Conservation (phyloP, 2,797 vertebrate species). For the Hybognathus amarus region DNA sequence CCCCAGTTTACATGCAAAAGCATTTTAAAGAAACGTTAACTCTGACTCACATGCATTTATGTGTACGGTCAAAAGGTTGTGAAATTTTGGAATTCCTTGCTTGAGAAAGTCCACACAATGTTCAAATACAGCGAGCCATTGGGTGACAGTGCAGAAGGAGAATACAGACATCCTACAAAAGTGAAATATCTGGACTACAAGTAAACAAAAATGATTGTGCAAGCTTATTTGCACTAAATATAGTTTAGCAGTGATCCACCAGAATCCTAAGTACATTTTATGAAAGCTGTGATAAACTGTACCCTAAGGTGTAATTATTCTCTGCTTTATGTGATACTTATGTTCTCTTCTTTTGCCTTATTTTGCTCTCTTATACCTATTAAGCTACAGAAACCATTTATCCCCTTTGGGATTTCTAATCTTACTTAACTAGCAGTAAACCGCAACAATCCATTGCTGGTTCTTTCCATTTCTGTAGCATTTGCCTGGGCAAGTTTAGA, state of each 20-base stretch:
- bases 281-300: conserved; percentile 24
- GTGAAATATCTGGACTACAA: conserved; percentile 45
- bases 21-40: conserved; percentile 45
- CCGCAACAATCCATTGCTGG: conserved; percentile 20
- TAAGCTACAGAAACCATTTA: conserved; percentile 28
- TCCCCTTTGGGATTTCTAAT: conserved; percentile 26
- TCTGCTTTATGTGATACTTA: conserved; percentile 52
- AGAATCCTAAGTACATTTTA: not conserved
- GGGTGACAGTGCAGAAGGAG: conserved; percentile 29
- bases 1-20: conserved; percentile 41
- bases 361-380: not conserved
- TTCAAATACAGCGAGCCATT: conserved; percentile 2
- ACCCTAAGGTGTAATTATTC: conserved; percentile 57
- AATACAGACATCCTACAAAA: conserved; percentile 53
- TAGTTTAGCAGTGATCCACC: not conserved
- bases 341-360: not conserved
- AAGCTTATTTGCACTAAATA: conserved; percentile 27
- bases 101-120: conserved; percentile 8
- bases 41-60: not conserved
- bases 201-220: conserved; percentile 10
- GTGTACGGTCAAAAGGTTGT: conserved; percentile 28
- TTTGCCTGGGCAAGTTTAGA: conserved; percentile 45
- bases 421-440: conserved; percentile 16
- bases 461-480: conserved; percentile 20
- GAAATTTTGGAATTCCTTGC: conserved; percentile 35